These are phyloP conservation scores for Dipus sagitta DNA, from an alignment of 2,797 vertebrate species.

Conservation along the genomic window DNA sequence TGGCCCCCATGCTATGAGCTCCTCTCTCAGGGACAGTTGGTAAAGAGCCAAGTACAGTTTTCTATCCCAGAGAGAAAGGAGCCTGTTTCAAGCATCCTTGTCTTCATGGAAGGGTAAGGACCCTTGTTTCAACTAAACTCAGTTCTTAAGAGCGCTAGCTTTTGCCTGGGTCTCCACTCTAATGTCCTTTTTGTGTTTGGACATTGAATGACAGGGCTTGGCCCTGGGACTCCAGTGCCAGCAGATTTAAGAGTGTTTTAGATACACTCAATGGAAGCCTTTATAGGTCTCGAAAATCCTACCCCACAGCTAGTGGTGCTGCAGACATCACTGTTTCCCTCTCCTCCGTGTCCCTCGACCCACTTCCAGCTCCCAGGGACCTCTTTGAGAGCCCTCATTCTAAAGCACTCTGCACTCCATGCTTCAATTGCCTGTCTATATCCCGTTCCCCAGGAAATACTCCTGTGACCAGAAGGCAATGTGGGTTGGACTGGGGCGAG, in stretches of 20 bases:
- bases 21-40: neutral
- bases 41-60: neutral
- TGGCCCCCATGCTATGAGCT: neutral
- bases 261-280: neutral
- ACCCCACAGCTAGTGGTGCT: neutral
- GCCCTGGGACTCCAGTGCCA: neutral
- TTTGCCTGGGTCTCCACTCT: rapidly evolving
- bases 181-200: neutral
- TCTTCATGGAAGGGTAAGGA: neutral
- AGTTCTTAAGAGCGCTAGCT: neutral
- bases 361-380: neutral
- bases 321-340: too few relatives aligned
- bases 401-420: neutral
- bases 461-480: too few relatives aligned
- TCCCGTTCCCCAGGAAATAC: rapidly evolving
- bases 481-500: neutral
- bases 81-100: neutral
- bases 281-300: neutral
- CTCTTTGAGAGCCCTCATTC: neutral
- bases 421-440: rapidly evolving
- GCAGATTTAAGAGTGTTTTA: neutral
- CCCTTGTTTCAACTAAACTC: neutral
- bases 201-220: neutral
- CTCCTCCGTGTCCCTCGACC: neutral
- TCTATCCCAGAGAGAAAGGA: neutral